Evolutionary conservation across 2,888 invertebrate genomes (phyloP).

Genomic region (Caenorhabditis drosophilae): DNA sequence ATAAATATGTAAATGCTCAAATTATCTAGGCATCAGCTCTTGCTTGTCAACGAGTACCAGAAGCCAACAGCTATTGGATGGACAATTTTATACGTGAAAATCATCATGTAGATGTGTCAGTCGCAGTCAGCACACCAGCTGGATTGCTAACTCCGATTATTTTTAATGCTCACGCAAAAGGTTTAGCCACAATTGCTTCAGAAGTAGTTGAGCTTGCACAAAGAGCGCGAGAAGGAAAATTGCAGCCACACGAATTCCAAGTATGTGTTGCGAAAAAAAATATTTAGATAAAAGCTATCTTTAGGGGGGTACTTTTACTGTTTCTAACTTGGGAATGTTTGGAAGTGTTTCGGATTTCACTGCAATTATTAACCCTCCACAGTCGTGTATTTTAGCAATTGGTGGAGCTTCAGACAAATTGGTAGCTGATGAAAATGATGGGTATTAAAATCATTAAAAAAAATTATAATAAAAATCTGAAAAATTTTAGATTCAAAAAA

Average conservation of each 20-base stretch:
- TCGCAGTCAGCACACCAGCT: conserved; percentile 92
- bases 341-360: conserved; percentile 75
- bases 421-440: conserved; percentile 58
- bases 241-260: conserved; percentile 77
- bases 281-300: conserved; percentile 2
- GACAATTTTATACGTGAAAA: conserved; percentile 77
- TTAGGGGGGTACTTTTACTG: conserved; percentile 74
- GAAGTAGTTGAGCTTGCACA: conserved; percentile 60
- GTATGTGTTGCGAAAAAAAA: conserved; percentile 11
- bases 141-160: conserved; percentile 97
- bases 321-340: conserved; percentile 79
- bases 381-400: conserved; percentile 77
- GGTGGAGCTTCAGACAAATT: conserved; percentile 70
- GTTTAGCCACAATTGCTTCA: conserved; percentile 61
- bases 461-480: neutral
- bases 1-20: neutral
- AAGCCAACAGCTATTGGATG: conserved; percentile 94
- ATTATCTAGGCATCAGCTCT: conserved; percentile 73
- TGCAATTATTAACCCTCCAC: conserved; percentile 79
- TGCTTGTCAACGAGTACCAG: conserved; percentile 71
- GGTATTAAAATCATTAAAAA: conserved; percentile 35
- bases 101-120: conserved; percentile 84
- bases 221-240: conserved; percentile 72
- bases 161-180: conserved; percentile 73
- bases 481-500: conserved; percentile 51